These are phyloP conservation scores for Calyptomena viridis DNA, from an alignment of 2,113 vertebrate species.

Conservation along the genomic window DNA sequence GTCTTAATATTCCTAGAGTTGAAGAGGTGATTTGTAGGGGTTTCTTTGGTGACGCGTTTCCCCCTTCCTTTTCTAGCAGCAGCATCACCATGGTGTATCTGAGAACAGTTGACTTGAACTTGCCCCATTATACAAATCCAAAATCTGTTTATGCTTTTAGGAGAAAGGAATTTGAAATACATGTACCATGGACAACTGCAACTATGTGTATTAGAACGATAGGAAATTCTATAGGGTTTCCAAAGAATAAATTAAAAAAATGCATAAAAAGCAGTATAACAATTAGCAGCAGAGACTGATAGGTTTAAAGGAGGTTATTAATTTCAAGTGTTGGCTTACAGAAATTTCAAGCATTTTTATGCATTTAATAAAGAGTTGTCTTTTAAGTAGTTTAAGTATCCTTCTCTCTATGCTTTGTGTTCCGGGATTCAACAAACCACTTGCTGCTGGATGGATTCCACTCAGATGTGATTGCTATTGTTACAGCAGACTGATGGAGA, in stretches of 20 bases:
- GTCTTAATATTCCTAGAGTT: background rate
- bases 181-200: background rate
- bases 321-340: conserved; percentile 13
- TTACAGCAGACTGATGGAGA: background rate
- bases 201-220: background rate
- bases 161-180: background rate
- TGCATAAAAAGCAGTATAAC: background rate
- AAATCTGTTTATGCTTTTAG: background rate
- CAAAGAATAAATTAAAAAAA: background rate
- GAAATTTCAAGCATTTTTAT: conserved; percentile 34
- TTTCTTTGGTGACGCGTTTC: background rate
- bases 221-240: background rate
- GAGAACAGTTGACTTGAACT: background rate
- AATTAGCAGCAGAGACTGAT: background rate
- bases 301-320: background rate
- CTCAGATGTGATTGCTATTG: background rate
- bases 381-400: conserved; percentile 16
- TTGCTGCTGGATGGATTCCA: background rate
- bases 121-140: background rate
- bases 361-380: conserved; percentile 2
- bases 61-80: background rate
- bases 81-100: background rate
- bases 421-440: conserved; percentile 32
- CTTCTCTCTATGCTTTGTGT: background rate
- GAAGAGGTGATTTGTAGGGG: background rate